Base-by-base conservation (phyloP, 2,888 invertebrate species). In the Drosophila merina region DNA sequence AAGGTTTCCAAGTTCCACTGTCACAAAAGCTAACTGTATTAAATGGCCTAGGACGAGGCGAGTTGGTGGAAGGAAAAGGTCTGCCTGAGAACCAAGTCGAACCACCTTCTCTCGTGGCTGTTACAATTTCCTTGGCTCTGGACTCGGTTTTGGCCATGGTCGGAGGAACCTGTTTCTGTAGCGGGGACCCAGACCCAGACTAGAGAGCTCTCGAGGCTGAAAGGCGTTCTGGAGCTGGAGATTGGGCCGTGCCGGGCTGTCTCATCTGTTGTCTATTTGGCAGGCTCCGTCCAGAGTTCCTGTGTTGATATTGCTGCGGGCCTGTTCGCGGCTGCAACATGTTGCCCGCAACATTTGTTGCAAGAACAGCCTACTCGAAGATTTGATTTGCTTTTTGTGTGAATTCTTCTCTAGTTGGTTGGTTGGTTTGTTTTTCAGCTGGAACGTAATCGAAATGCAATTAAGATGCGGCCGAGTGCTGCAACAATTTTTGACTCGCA, bases 251-350 rank as follows among this genome's bases (percentile, higher is more conserved):
- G 84, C 77, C 80, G 63, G 66, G 72, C 85, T 84, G 82, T 82
- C 82, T 82, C 82, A 82, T 82, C 82, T 82, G 82, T 82, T 82
- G 82, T 76, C 85, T 81, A 82, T 78, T 81, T 78, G 76, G 74
- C 63, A 66, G 59, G 40, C 64, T 60, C 51, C 20, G 2, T 20
- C 70, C 59, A 59, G 20, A 64, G 60, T 75, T 77, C 60, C 59
- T 47, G 60, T 57, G 60, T 57, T 64, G 59, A 64, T 58, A 50
- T 66, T 75, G 42, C 72, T 81, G 62, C 52, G 75, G 75, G 88
- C 83, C 88, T 88, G 83, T 72, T 84, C 84, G 55, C 59, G 57
- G 72, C 55, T 86, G 88, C 86, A 82, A 88, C 88, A 82, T 86
- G 88, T 82, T 82, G 88, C 86, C 70, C 74, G 79, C 62, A 60